Base-by-base conservation (phyloP, 2,113 vertebrate genomes). In the Mormyrus iriodes region DNA sequence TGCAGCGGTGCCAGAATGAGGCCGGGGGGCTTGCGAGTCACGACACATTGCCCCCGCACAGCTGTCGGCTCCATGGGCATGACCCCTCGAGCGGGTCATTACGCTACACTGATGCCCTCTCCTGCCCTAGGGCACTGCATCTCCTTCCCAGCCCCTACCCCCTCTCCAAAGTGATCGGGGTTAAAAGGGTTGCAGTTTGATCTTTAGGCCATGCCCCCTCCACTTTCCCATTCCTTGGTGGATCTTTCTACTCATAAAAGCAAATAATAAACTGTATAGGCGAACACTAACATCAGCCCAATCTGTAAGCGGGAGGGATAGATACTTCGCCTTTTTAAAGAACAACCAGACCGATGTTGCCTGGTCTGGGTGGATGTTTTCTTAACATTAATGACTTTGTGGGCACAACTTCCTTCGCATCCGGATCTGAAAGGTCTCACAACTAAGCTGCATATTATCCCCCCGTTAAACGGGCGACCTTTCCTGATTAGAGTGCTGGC, bases 401-500 rank as follows among this genome's bases (percentile, higher is more conserved):
- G 3, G 27, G 19, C 24, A 86, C 88, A 91, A 90, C 90, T 84
- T 31, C 91, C 88, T 6, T 31, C 13, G 48, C n/a, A 46, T 76
- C 46, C 12, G 49, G 8, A 46, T 39, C n/a, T 24, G 9, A 48
- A 79, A 91, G 91, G 27, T 44, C 91, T 87, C 86, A 7, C 92
- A 92, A 92, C 93, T 79, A 90, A 93, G 93, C 93, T 27, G 31
- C 93, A 91, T 93, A 93, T 86, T 92, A 91, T 91, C 44, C 44
- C 90, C 93, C 92, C 87, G 93, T 95, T 90, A 94, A 94, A 95
- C 93, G 90, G 90, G 87, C 91, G 94, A 95, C 95, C 95, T 95
- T 95, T 93, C 92, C 93, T 94, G 94, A 95, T 93, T 94, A 91
- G 92, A 89, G 91, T 89, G 92, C 91, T 90, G 92, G 90, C 92